A percentile compares a stretch with the other conserved stretches of the same genome.
Evolutionary conservation across 2,888 invertebrate genomes (phyloP).

Genomic region (Ormyrus labotus): DNA sequence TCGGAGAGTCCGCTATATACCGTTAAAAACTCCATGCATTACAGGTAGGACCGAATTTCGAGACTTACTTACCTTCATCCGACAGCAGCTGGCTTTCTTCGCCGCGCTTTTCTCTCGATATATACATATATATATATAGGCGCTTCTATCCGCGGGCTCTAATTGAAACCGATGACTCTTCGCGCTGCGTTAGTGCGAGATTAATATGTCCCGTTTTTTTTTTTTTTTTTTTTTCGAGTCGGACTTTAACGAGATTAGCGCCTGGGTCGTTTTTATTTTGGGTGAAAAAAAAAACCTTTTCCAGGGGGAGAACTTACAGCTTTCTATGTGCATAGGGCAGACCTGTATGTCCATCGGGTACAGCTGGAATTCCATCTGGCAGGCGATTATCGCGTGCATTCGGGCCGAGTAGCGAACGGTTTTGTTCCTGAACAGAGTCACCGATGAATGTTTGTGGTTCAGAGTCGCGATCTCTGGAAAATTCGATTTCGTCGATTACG

Average conservation of each 20-base stretch:
- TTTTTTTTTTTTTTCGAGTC: too few relatives aligned
- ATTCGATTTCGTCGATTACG: neutral
- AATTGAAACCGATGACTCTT: too few relatives aligned
- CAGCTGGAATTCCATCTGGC: slow-evolving; percentile 91
- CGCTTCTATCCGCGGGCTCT: too few relatives aligned
- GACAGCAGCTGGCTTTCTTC: too few relatives aligned
- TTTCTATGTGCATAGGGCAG: slow-evolving; percentile 89
- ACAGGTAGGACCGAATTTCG: too few relatives aligned
- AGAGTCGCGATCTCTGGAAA: slow-evolving; percentile 86
- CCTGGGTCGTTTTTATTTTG: too few relatives aligned
- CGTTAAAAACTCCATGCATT: slow-evolving; percentile 46
- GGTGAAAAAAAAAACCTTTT: neutral
- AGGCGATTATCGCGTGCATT: slow-evolving; percentile 90
- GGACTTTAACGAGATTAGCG: too few relatives aligned
- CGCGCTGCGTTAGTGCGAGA: too few relatives aligned
- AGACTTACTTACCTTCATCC: too few relatives aligned
- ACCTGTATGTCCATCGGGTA: slow-evolving; percentile 92
- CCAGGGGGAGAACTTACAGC: slow-evolving; percentile 80
- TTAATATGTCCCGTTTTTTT: too few relatives aligned
- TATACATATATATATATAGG: too few relatives aligned
- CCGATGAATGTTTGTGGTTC: slow-evolving; percentile 88
- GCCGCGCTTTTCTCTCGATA: too few relatives aligned
- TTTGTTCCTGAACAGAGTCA: slow-evolving; percentile 87
- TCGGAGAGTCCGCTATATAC: slow-evolving; percentile 28
- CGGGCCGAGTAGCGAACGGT: slow-evolving; percentile 88